Evolutionary conservation across 2,113 vertebrate genomes (phyloP).

Genomic region (Seriola dumerili): DNA sequence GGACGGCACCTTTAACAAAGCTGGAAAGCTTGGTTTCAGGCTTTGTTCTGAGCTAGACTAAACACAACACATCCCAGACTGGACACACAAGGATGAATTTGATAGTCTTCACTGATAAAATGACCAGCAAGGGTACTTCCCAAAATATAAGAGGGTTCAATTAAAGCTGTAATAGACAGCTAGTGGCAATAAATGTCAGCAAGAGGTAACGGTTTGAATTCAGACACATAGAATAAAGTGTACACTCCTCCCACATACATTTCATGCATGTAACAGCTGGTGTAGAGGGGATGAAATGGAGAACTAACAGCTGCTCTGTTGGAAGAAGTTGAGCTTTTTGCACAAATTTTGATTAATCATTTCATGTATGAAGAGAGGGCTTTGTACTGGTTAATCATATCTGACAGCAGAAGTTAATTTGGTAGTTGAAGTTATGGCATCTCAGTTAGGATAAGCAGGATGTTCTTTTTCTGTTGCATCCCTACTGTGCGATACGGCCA

Average conservation of each 20-base stretch:
- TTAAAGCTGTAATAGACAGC: slow-evolving; percentile 15
- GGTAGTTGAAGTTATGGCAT: not conserved
- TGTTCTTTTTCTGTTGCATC: not conserved
- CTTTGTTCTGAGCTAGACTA: not conserved
- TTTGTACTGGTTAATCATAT: not conserved
- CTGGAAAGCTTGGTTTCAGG: not conserved
- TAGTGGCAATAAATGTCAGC: not conserved
- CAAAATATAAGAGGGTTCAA: not conserved
- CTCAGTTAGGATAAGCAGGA: not conserved
- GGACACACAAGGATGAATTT: not conserved
- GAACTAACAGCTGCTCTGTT: not conserved
- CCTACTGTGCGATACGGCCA: not conserved
- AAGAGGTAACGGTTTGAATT: slow-evolving; percentile 5
- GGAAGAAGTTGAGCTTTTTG: not conserved
- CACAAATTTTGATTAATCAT: not conserved
- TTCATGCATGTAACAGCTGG: slow-evolving; percentile 15
- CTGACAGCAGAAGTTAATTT: slow-evolving; percentile 10
- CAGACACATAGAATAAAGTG: not conserved
- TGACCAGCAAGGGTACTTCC: not conserved
- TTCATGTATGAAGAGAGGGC: not conserved
- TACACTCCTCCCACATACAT: slow-evolving; percentile 40
- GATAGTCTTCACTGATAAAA: not conserved
- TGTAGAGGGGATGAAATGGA: not conserved
- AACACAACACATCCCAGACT: not conserved
- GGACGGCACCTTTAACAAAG: not conserved